phyloP scores from a whole-genome alignment of 2,888 invertebrate genomes.

The Eristalis arbustorum region DNA sequence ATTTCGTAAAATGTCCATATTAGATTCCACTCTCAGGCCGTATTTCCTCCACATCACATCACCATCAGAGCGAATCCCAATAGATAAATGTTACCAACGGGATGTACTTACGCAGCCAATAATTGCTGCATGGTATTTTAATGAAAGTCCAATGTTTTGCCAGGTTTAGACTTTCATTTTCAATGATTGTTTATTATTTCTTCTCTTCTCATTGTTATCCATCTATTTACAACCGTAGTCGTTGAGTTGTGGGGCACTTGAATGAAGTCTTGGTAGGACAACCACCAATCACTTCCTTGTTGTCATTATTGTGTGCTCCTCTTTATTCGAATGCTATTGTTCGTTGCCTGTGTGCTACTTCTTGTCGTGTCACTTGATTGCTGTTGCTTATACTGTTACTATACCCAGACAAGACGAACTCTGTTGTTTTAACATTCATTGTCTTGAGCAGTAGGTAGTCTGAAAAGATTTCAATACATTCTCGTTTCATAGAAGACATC shows the following conservation, averaged over 20 bases:
- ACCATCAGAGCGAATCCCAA: not conserved
- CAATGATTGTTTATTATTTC: not conserved
- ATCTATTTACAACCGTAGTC: not conserved
- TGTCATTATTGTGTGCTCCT: not conserved
- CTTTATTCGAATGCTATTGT: not conserved
- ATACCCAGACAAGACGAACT: not conserved
- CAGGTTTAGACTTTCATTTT: not conserved
- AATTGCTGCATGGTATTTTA: not conserved
- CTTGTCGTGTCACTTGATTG: constrained; percentile 3
- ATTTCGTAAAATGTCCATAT: no score
- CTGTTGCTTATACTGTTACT: constrained; percentile 9
- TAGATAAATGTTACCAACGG: not conserved
- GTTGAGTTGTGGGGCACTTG: not conserved
- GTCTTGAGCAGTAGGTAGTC: constrained; percentile 20
- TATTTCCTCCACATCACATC: not conserved
- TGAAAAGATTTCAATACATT: not conserved
- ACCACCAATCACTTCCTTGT: not conserved
- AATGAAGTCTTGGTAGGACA: not conserved
- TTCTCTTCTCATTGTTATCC: not conserved
- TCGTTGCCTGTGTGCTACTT: constrained; percentile 1
- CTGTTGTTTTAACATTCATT: constrained; percentile 33
- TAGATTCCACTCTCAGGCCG: no score
- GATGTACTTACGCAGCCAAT: not conserved
- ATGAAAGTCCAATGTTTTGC: not conserved
- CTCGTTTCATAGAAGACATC: not conserved